These are phyloP conservation scores for Galerucella nymphaeae DNA, from an alignment of 2,888 invertebrate species.

Conservation along the genomic window DNA sequence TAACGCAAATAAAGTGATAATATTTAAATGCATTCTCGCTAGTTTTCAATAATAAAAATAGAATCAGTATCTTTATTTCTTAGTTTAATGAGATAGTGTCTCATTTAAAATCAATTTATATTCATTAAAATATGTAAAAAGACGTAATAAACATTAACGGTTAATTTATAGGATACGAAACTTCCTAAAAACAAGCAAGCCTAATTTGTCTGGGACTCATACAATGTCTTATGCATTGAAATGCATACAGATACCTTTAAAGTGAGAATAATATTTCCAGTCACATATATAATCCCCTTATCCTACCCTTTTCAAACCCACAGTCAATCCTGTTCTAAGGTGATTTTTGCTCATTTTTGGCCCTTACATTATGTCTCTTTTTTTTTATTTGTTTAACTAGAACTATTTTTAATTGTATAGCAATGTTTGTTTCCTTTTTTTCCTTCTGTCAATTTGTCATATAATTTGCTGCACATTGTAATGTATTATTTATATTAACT, in stretches of 20 bases:
- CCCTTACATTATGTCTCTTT: too few species aligned
- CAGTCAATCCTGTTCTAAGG: too few species aligned
- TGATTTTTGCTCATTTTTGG: too few species aligned
- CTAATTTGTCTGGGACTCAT: too few species aligned
- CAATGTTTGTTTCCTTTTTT: too few species aligned
- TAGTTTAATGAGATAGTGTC: neutral
- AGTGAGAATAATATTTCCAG: neutral
- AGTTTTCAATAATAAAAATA: neutral
- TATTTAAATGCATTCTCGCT: neutral
- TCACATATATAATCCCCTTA: neutral
- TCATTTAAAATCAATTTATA: too few species aligned
- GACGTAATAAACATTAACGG: neutral
- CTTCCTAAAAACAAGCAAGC: too few species aligned
- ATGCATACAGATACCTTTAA: neutral
- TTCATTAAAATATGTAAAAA: neutral
- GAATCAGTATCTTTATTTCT: neutral
- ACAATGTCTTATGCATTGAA: neutral
- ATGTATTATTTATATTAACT: constrained; percentile 1
- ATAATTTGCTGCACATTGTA: too few species aligned
- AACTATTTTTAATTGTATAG: too few species aligned
- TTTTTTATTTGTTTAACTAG: too few species aligned
- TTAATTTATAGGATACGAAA: neutral
- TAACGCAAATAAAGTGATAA: constrained; percentile 1
- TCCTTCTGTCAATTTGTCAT: too few species aligned
- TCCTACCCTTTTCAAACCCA: neutral